These are phyloP conservation scores for Schizopygopsis malacanthus DNA, from an alignment of 2,797 vertebrate species.

Conservation along the genomic window DNA sequence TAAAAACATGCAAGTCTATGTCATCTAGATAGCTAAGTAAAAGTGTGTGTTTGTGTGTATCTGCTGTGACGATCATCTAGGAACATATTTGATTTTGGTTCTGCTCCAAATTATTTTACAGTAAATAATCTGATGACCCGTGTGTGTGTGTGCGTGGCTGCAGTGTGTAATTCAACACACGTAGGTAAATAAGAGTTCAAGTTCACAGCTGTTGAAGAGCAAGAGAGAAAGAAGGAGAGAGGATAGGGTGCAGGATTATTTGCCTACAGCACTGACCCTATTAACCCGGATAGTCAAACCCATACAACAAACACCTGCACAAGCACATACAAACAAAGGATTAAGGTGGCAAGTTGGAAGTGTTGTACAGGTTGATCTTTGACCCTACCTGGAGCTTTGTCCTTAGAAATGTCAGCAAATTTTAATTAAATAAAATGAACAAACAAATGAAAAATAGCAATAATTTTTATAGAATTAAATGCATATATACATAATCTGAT, in stretches of 20 bases:
- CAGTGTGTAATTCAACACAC: conserved; percentile 31
- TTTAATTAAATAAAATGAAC: background rate
- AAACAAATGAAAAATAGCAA: background rate
- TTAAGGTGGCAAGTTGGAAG: conserved; percentile 1
- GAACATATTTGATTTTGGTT: too few species aligned
- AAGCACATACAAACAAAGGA: conserved; percentile 25
- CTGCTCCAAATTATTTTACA: too few species aligned
- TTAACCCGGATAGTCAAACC: conserved; percentile 35
- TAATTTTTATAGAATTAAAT: background rate
- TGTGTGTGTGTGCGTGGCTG: conserved; percentile 3
- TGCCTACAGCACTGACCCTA: conserved; percentile 44
- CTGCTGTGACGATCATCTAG: too few species aligned
- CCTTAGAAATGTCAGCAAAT: conserved; percentile 1
- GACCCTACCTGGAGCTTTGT: background rate
- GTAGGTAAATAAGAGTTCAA: conserved; percentile 69
- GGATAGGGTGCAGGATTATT: conserved; percentile 34
- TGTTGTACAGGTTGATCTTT: conserved; percentile 32
- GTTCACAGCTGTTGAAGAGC: conserved; percentile 66
- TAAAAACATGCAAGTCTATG: too few species aligned
- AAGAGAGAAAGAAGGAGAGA: conserved; percentile 37
- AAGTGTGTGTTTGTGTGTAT: too few species aligned
- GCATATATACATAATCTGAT: background rate
- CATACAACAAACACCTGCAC: conserved; percentile 30
- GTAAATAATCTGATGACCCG: background rate
- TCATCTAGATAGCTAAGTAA: too few species aligned